Conservation (phyloP, 2,888 invertebrate species). For the Physocephala rufipes region DNA sequence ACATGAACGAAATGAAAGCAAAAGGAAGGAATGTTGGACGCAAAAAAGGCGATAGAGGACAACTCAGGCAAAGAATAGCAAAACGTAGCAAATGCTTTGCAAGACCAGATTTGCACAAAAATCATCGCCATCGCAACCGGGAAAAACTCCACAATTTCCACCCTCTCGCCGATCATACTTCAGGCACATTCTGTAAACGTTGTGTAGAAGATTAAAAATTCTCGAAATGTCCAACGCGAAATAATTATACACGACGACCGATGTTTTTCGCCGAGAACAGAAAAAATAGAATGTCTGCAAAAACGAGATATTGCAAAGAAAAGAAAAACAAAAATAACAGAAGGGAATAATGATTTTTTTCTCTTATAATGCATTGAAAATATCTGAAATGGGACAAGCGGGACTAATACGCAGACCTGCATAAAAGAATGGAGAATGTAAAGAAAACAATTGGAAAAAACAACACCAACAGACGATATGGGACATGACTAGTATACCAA, state of each 20-base stretch:
- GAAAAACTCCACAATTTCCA: too few relatives aligned
- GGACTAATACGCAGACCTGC: neutral
- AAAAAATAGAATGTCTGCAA: neutral
- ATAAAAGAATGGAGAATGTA: neutral
- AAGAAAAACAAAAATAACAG: slow-evolving; percentile 7
- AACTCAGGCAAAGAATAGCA: neutral
- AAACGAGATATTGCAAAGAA: neutral
- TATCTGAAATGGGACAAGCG: neutral
- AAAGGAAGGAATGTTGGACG: too few relatives aligned
- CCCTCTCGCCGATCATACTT: neutral
- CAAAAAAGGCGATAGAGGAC: too few relatives aligned
- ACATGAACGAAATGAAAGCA: too few relatives aligned
- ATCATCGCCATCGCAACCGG: neutral
- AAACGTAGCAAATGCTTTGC: neutral
- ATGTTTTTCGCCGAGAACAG: neutral
- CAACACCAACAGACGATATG: slow-evolving; percentile 40
- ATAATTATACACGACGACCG: slow-evolving; percentile 38
- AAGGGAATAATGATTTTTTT: neutral
- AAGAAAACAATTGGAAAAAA: slow-evolving; percentile 14
- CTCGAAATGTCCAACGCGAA: slow-evolving; percentile 40
- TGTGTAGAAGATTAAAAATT: slow-evolving; percentile 41
- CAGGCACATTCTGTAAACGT: slow-evolving; percentile 12
- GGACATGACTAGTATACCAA: slow-evolving; percentile 42
- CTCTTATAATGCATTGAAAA: neutral
- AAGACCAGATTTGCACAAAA: slow-evolving; percentile 2